These are phyloP conservation scores for Psilanteris sp. DNA, from an alignment of 1,140 invertebrate species.

Conservation along the genomic window DNA sequence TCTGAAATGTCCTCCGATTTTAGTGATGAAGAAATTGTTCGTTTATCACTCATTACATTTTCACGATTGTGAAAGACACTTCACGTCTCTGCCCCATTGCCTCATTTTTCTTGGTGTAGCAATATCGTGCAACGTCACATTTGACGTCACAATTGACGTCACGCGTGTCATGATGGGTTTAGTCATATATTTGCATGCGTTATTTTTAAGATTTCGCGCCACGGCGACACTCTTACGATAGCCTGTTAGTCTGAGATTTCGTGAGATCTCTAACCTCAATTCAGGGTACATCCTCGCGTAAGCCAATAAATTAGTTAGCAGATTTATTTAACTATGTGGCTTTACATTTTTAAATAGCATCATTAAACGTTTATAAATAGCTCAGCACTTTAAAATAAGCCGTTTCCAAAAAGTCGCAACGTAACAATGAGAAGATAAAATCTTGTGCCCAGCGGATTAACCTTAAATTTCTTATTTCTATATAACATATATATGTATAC, in stretches of 20 bases:
- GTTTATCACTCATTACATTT: not conserved
- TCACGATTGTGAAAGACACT: not conserved
- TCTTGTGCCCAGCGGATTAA: too few relatives aligned
- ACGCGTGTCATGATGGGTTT: conserved; percentile 40
- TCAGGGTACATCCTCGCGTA: conserved; percentile 32
- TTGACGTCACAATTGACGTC: conserved; percentile 54
- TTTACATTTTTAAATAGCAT: conserved; percentile 51
- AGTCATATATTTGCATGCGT: conserved; percentile 32
- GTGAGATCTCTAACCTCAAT: conserved; percentile 43
- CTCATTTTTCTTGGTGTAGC: conserved; percentile 28
- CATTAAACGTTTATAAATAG: conserved; percentile 48
- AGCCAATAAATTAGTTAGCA: conserved; percentile 56
- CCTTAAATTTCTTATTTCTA: too few relatives aligned
- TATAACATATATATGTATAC: too few relatives aligned
- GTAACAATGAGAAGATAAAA: too few relatives aligned
- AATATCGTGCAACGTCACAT: conserved; percentile 35
- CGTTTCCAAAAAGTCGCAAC: conserved; percentile 12
- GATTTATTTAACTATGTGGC: conserved; percentile 50
- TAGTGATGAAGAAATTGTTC: not conserved
- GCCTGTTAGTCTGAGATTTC: conserved; percentile 16
- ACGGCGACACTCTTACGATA: conserved; percentile 36
- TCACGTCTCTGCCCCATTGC: conserved; percentile 7
- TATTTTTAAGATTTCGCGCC: conserved; percentile 44
- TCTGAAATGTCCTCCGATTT: not conserved
- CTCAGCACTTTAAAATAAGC: conserved; percentile 34